phyloP scores from a whole-genome alignment of 2,888 invertebrate genomes.

The Sarcophaga caerulescens region DNA sequence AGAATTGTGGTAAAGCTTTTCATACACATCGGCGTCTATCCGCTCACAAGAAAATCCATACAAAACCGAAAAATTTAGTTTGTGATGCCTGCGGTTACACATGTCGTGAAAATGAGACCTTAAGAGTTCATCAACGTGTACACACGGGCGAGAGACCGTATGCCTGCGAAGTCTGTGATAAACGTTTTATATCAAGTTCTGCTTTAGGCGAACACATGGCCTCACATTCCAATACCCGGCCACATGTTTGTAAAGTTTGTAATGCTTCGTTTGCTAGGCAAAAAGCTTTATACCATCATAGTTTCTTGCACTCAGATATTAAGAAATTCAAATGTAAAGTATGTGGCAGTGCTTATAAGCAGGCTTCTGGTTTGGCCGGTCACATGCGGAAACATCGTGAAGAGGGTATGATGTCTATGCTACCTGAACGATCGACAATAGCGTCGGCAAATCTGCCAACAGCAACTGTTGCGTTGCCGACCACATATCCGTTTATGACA shows the following conservation, averaged over 20 bases:
- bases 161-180: conserved; percentile 68
- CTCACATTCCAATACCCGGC: conserved; percentile 70
- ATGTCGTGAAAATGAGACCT: conserved; percentile 72
- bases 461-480: conserved; percentile 24
- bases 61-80: conserved; percentile 71
- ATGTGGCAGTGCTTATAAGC: conserved; percentile 75
- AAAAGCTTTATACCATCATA: conserved; percentile 73
- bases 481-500: conserved; percentile 60
- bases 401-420: conserved; percentile 66
- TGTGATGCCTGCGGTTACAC: conserved; percentile 60
- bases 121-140: conserved; percentile 75
- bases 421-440: conserved; percentile 45
- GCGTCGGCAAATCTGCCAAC: conserved; percentile 10
- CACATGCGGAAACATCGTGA: conserved; percentile 73
- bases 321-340: conserved; percentile 76
- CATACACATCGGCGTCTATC: conserved; percentile 72
- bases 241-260: conserved; percentile 73
- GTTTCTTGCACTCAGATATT: conserved; percentile 72
- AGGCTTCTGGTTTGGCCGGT: conserved; percentile 74
- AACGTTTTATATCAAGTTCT: conserved; percentile 69
- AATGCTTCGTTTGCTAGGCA: conserved; percentile 73
- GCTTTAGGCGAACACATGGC: conserved; percentile 70
- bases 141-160: conserved; percentile 78
- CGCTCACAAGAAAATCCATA: conserved; percentile 74
- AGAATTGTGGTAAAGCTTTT: conserved; percentile 75